Evolutionary conservation across 2,113 vertebrate species (phyloP), one percentile per base, ranked within the genome.

Genomic region (Menura novaehollandiae): DNA sequence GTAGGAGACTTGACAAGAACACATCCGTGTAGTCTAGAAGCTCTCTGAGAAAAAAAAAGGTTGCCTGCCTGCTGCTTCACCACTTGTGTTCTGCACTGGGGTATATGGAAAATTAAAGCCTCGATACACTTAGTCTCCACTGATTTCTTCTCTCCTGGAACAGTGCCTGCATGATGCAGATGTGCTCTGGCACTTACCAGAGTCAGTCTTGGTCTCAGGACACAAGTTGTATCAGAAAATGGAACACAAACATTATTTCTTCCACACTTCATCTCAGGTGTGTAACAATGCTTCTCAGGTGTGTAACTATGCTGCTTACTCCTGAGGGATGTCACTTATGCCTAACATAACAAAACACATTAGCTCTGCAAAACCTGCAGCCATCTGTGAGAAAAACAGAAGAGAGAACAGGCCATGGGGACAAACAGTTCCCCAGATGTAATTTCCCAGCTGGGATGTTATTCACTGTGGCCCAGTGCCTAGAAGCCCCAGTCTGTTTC

Each of bases 361-460:
- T 17, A 58, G 39, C 24, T 51, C 43, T 80, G 63, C 46, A 83
- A 94, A 94, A 96, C 66, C 82, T 96, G 83, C 72, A 67, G 63
- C 68, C 88, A 84, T 96, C 85, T 93, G 84, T 81, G 69, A 75
- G 86, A 72, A 87, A 94, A 95, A 77, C 59, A 90, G 92, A 64
- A 82, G 52, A 90, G 56, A 95, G 86, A 96, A 93, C 82, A 92
- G 62, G n/a, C 88, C 47, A 35, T n/a, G 21, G 91, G 93, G 93
- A 94, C 93, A 96, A 91, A 89, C 41, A 90, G 95, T 96, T 66
- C 88, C 78, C 76, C 30, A 91, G 83, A 77, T 92, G 85, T 93
- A 84, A 93, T 95, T 96, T 96, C 93, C 93, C 96, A 96, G 82
- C 93, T 97, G 94, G 85, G 94, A 88, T 92, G 78, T 90, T 96